Evolutionary conservation across 2,888 invertebrate species (phyloP).

Genomic region (Catonia carolina): DNA sequence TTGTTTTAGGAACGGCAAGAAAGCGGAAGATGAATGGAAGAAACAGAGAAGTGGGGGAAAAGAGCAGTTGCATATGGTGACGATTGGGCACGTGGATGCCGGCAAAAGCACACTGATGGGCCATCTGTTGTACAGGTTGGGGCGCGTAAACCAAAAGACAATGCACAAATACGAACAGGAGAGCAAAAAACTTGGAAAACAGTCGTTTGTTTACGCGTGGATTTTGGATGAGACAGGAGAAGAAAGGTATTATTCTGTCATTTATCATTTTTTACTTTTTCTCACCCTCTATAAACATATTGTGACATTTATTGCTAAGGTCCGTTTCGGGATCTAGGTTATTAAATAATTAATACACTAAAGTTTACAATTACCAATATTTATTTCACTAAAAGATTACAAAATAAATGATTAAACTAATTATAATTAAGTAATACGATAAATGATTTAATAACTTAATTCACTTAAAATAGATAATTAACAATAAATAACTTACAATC

Average conservation of each 20-base stretch:
- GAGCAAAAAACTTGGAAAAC: slow-evolving; percentile 93
- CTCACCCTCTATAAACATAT: no score
- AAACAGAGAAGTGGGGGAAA: slow-evolving; percentile 74
- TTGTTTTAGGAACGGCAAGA: slow-evolving; percentile 33
- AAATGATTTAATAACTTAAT: no score
- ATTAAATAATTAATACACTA: no score
- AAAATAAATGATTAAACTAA: no score
- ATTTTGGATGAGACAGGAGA: slow-evolving; percentile 98
- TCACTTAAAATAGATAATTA: no score
- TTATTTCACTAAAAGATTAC: no score
- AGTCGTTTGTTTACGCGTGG: slow-evolving; percentile 98
- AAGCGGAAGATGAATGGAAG: slow-evolving; percentile 56
- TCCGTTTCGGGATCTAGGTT: no score
- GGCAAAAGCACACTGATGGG: slow-evolving; percentile 98
- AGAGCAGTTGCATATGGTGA: slow-evolving; percentile 83
- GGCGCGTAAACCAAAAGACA: slow-evolving; percentile 76
- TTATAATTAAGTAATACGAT: no score
- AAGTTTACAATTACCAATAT: no score
- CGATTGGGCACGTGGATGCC: slow-evolving; percentile 95
- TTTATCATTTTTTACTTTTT: neutral
- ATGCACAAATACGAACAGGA: slow-evolving; percentile 98
- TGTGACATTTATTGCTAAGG: no score
- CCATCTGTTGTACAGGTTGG: slow-evolving; percentile 77
- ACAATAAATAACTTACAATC: no score
- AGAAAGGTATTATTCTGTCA: slow-evolving; percentile 60